Evolutionary conservation across 2,888 invertebrate species (phyloP), one percentile per base, ranked within the genome.

Genomic region (Leucoptera coffeella): DNA sequence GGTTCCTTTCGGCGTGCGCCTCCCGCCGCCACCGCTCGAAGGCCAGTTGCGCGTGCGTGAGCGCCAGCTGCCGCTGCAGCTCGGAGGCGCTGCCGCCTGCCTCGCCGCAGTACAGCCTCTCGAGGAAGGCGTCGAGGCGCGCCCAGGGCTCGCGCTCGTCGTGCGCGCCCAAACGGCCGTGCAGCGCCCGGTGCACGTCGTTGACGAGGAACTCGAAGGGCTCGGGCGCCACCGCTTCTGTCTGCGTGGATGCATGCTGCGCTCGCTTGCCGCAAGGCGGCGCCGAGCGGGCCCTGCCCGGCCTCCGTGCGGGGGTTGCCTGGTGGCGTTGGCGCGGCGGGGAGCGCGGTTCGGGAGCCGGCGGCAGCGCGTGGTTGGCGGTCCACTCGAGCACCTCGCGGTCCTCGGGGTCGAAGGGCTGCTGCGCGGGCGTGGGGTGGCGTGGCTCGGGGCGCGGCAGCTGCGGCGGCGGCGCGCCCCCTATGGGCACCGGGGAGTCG

Each of bases 21-120:
- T 92, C 90, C 37, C 92, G 76, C 21, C 91, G 79, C 64, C 93
- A 88, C 32, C 90, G 75, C 58, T 94, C 94, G 59, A 89, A 94
- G 52, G 88, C 77, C 35, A 95, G 67, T n/a, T n/a, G n/a, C n/a
- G 88, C 82, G 53, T 88, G 85, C 46, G 89, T 74, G 23, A 94
- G 65, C 42, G 84, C 80, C 27, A 89, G 73, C 52, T 90, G 88
- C 38, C 86, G 77, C 43, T 59, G 56, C 11, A 72, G 52, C 41
- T 48, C 61, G 43, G 35, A 29, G n/a, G 37, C 35, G 34, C 29
- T 34, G 24, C 26, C 29, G 15, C 28, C 31, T 37, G 12, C 45
- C 42, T 22, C 14, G 9, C 58, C 55, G 30, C 44, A 38, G 53
- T 62, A 64, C 42, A 64, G 45, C 33, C 51, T 50, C 27, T 45